A percentile compares a stretch with the other conserved stretches of the same genome.
Conservation (phyloP, 30 jellyfish, hydroid and myxozoan genomes). For the Hydractinia echinata region DNA sequence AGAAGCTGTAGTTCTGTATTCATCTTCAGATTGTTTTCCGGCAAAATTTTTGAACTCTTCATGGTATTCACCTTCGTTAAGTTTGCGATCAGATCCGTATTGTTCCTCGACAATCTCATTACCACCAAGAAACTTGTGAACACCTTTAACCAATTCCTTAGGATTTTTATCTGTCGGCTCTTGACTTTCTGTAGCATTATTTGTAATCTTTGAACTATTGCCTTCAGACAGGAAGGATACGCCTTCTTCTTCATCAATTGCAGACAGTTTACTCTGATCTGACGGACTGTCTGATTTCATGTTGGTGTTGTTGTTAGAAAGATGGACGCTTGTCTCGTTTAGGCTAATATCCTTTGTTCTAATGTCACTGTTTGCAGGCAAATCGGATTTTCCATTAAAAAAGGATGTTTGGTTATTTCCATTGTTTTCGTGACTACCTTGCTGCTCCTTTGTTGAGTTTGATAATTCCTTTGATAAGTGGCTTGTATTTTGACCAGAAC, state of each 20-base stretch:
- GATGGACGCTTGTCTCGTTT: no score
- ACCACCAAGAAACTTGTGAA: not conserved
- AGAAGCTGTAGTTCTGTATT: not conserved
- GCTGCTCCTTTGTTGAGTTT: no score
- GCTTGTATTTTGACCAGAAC: no score
- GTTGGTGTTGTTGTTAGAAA: no score
- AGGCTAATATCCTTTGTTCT: no score
- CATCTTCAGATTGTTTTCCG: conserved; percentile 3
- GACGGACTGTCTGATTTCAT: no score
- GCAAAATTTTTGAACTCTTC: not conserved
- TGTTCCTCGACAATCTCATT: conserved; percentile 5
- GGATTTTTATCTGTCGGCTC: not conserved
- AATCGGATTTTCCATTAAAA: no score
- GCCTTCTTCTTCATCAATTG: not conserved
- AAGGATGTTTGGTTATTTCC: no score
- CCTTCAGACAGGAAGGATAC: not conserved
- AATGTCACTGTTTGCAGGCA: no score
- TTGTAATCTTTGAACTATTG: not conserved
- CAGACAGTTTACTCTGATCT: no score
- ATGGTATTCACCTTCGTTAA: not conserved
- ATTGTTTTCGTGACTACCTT: no score
- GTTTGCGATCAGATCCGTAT: not conserved
- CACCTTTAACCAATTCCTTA: not conserved
- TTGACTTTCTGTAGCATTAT: not conserved
- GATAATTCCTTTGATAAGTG: no score